Percentiles rank a stretch among this genome's conserved stretches.
Conservation (phyloP, 2,888 invertebrate genomes). For the Gasteruption jaculator region DNA sequence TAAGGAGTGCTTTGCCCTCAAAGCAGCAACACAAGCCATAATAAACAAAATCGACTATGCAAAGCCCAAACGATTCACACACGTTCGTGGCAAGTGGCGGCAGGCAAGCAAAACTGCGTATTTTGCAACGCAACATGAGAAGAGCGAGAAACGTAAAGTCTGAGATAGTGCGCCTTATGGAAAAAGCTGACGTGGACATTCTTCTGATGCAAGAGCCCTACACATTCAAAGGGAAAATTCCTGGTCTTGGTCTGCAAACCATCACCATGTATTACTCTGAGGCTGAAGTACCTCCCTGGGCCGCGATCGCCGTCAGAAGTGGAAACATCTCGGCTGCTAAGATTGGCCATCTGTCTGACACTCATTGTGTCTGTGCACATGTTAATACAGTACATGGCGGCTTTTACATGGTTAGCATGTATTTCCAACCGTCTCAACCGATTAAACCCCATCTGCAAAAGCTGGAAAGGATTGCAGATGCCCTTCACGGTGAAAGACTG, state of each 20-base stretch:
- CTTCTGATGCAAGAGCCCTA: conserved; percentile 15
- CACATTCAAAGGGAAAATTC: background rate
- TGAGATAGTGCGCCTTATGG: background rate
- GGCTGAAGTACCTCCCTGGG: background rate
- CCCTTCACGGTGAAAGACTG: background rate
- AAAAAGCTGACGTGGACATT: background rate
- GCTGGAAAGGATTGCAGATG: background rate
- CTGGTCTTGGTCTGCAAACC: background rate
- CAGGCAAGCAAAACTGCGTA: background rate
- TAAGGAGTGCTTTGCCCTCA: conserved; percentile 14
- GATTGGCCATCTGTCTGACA: background rate
- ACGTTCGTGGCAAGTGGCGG: too few relatives aligned
- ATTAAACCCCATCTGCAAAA: background rate
- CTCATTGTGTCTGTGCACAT: conserved; percentile 6
- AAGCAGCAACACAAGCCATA: background rate
- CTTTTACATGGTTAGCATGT: conserved; percentile 5
- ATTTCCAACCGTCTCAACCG: background rate
- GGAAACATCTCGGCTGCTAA: background rate
- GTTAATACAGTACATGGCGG: background rate
- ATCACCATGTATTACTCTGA: background rate
- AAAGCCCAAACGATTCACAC: too few relatives aligned
- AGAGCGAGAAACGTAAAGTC: conserved; percentile 3
- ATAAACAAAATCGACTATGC: conserved; percentile 10
- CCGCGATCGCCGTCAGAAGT: conserved; percentile 5
- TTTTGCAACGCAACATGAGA: conserved; percentile 4